A percentile compares a stretch with the other conserved stretches of the same genome.
These are phyloP conservation scores for Agonopterix alstromeriana DNA, from an alignment of 2,888 invertebrate genomes.

Conservation along the genomic window DNA sequence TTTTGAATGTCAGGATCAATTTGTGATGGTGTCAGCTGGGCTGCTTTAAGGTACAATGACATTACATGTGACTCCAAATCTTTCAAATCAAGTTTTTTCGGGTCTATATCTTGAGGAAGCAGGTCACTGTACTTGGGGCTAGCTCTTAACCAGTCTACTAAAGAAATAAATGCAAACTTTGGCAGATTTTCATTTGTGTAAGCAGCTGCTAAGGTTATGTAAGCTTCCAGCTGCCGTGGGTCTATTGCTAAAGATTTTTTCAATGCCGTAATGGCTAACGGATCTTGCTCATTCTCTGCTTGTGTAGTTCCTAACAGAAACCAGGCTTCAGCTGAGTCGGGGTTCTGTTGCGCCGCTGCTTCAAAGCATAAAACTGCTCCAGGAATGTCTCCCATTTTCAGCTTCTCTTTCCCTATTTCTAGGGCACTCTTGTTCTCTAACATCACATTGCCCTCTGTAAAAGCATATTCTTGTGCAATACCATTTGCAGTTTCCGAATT, in stretches of 20 bases:
- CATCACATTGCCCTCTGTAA: constrained; percentile 92
- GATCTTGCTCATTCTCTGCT: constrained; percentile 99
- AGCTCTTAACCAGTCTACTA: constrained; percentile 86
- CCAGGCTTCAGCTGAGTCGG: constrained; percentile 90
- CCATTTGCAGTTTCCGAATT: constrained; percentile 71
- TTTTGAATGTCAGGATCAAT: constrained; percentile 95
- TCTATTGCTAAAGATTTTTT: constrained; percentile 89
- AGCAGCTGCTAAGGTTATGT: constrained; percentile 94
- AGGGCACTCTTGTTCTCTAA: constrained; percentile 85
- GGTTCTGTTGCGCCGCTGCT: constrained; percentile 91
- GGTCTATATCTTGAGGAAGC: constrained; percentile 71
- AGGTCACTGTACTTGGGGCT: constrained; percentile 90
- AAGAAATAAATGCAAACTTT: constrained; percentile 89
- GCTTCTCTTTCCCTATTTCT: constrained; percentile 88
- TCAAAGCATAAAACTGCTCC: constrained; percentile 98
- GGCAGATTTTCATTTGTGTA: constrained; percentile 98
- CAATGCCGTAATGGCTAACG: constrained; percentile 93
- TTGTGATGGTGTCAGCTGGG: constrained; percentile 82
- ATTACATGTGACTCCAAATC: constrained; percentile 79
- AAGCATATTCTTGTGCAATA: constrained; percentile 82
- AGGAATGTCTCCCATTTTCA: constrained; percentile 93
- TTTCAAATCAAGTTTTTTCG: constrained; percentile 56
- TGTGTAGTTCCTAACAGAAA: constrained; percentile 92
- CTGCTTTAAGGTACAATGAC: constrained; percentile 86
- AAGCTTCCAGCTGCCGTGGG: constrained; percentile 86